phyloP scores from a whole-genome alignment of 2,113 vertebrate species.

The Melanostigma gelatinosum region DNA sequence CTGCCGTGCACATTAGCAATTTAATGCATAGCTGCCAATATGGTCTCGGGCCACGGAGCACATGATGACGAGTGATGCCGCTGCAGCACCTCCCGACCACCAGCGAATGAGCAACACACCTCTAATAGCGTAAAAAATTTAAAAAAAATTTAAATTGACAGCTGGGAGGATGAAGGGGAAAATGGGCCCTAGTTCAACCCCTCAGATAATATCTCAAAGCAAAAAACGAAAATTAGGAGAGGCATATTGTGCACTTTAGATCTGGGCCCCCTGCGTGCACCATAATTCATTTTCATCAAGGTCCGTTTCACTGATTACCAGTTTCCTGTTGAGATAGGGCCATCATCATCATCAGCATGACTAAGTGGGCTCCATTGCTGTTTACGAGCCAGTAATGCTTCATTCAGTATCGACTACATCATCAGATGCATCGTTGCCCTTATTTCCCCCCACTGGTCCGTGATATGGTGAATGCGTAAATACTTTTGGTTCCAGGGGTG shows the following conservation, averaged over 20 bases:
- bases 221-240: constrained; percentile 38
- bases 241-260: constrained; percentile 41
- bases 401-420: constrained; percentile 47
- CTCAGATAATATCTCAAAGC: constrained; percentile 28
- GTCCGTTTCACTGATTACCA: constrained; percentile 59
- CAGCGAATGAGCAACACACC: constrained; percentile 8
- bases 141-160: not conserved
- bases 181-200: constrained; percentile 16
- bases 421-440: constrained; percentile 60
- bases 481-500: constrained; percentile 40
- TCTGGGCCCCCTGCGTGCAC: constrained; percentile 12
- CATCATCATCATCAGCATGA: constrained; percentile 57
- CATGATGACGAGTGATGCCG: constrained; percentile 24
- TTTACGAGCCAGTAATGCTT: constrained; percentile 55
- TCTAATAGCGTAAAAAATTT: not conserved
- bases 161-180: not conserved
- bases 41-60: constrained; percentile 47
- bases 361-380: constrained; percentile 52
- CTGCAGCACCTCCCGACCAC: constrained; percentile 25
- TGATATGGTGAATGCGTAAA: constrained; percentile 31
- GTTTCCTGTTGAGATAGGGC: constrained; percentile 49
- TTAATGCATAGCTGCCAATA: constrained; percentile 68
- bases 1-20: constrained; percentile 67
- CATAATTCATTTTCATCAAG: constrained; percentile 56
- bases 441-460: constrained; percentile 17